phyloP scores from a whole-genome alignment of 2,888 invertebrate genomes.

The Cabera pusaria region DNA sequence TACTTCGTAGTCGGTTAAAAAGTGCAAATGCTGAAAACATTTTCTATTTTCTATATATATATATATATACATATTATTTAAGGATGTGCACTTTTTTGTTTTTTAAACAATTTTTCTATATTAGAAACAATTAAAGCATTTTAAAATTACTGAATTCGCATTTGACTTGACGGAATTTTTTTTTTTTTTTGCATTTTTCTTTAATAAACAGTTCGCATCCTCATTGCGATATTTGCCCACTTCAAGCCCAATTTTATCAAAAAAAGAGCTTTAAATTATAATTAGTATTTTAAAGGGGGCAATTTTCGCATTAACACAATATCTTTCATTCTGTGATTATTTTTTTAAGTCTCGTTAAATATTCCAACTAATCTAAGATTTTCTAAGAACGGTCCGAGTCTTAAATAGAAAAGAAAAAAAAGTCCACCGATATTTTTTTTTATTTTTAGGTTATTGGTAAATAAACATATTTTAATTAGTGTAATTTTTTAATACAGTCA shows the following conservation, averaged over 20 bases:
- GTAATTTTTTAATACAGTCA: too few species aligned
- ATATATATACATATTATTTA: too few species aligned
- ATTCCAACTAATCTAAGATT: slow-evolving; percentile 24
- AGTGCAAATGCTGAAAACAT: slow-evolving; percentile 27
- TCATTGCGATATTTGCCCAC: slow-evolving; percentile 26
- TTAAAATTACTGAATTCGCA: too few species aligned
- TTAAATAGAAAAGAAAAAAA: slow-evolving; percentile 31
- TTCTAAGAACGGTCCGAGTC: too few species aligned
- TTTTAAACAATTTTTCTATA: not conserved
- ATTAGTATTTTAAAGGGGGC: slow-evolving; percentile 27
- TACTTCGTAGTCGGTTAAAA: slow-evolving; percentile 33
- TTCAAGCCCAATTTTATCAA: slow-evolving; percentile 25
- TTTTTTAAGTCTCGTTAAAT: slow-evolving; percentile 39
- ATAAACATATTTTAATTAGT: slow-evolving; percentile 36
- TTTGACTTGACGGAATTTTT: too few species aligned
- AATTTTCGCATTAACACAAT: slow-evolving; percentile 29
- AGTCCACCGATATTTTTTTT: slow-evolving; percentile 50
- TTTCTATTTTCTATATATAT: not conserved
- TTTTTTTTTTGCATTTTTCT: slow-evolving; percentile 7
- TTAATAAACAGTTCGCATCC: slow-evolving; percentile 13
- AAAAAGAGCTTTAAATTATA: slow-evolving; percentile 28
- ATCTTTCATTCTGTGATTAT: slow-evolving; percentile 52
- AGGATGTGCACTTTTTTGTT: slow-evolving; percentile 19
- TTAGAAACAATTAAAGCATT: too few species aligned
- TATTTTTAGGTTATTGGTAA: slow-evolving; percentile 26